A percentile compares a stretch with the other conserved stretches of the same genome.
These are phyloP conservation scores for Onychorhynchus coronatus DNA, from an alignment of 2,113 vertebrate genomes.

Conservation along the genomic window DNA sequence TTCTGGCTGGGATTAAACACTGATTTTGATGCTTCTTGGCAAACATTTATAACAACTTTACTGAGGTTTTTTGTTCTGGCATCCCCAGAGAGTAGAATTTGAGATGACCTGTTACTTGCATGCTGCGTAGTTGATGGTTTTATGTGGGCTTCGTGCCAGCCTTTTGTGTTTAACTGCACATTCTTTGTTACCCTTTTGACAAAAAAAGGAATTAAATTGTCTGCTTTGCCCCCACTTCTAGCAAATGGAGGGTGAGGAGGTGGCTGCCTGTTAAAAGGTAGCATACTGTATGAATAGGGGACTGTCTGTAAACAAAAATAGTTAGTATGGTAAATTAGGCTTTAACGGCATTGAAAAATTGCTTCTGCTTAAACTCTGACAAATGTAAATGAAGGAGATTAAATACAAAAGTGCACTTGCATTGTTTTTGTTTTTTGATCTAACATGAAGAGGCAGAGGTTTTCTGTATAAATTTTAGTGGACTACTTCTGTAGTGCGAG, in stretches of 20 bases:
- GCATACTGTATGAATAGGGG: rapidly evolving
- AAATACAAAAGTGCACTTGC: not conserved
- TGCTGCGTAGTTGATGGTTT: not conserved
- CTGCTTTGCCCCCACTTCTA: not conserved
- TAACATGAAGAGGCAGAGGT: not conserved
- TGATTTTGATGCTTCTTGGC: not conserved
- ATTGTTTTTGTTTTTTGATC: not conserved
- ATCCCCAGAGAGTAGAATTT: not conserved
- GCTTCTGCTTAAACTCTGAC: not conserved
- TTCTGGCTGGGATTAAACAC: not conserved
- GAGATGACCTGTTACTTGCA: not conserved
- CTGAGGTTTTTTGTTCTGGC: not conserved
- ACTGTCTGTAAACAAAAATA: not conserved
- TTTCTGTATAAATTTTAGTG: not conserved
- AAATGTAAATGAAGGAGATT: not conserved
- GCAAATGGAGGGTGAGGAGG: not conserved
- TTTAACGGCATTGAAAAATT: not conserved
- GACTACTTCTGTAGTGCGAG: not conserved
- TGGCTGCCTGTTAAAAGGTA: not conserved
- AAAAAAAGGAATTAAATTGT: not conserved
- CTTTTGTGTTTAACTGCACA: not conserved
- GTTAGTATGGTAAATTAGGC: not conserved
- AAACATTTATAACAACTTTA: not conserved
- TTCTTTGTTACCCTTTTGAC: not conserved
- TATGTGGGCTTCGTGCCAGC: not conserved